Base-by-base conservation (phyloP, 2,113 vertebrate genomes). In the Clarias batrachus region DNA sequence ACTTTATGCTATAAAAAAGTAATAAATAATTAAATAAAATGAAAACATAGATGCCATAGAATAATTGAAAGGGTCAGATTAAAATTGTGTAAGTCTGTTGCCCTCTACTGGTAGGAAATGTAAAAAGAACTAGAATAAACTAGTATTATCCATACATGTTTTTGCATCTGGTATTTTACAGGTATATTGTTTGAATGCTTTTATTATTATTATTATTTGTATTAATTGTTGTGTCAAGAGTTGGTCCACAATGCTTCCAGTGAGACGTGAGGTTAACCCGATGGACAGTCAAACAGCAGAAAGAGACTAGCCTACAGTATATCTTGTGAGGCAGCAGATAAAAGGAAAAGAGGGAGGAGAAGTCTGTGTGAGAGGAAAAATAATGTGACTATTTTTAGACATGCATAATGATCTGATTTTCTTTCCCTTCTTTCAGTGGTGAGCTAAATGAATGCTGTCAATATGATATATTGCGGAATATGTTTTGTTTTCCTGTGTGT, bases 331-430 rank as follows among this genome's bases (percentile, higher is more conserved):
- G 70, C 76, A 76, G 81, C 66, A 73, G 57, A 83, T 87, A 37
- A 83, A 90, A 84, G 87, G 81, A 81, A 63, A 19, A 59, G 56
- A 57, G 81, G 65, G 76, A 65, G 65, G 73, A 81, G 30, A 63
- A 52, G n/a, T 54, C 57, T 82, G 85, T 63, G 81, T 27, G 63
- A 65, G 57, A 66, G 78, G 84, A 80, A 88, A 48, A 87, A 84
- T 79, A 84, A 87, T 79, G 57, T 71, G 80, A 41, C 71, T 86
- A 87, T 88, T 89, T 89, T 90, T 88, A 89, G 85, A 68, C 66
- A 23, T 77, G 68, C 30, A 62, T 77, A 76, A 84, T 90, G 85
- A 90, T 87, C 85, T 63, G 82, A 83, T 85, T 89, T 90, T 86
- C 83, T 81, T 81, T 62, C 33, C 68, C 48, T 52, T 85, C 52